These are phyloP conservation scores for Acanthiza pusilla DNA, from an alignment of 2,797 vertebrate genomes.

Conservation along the genomic window DNA sequence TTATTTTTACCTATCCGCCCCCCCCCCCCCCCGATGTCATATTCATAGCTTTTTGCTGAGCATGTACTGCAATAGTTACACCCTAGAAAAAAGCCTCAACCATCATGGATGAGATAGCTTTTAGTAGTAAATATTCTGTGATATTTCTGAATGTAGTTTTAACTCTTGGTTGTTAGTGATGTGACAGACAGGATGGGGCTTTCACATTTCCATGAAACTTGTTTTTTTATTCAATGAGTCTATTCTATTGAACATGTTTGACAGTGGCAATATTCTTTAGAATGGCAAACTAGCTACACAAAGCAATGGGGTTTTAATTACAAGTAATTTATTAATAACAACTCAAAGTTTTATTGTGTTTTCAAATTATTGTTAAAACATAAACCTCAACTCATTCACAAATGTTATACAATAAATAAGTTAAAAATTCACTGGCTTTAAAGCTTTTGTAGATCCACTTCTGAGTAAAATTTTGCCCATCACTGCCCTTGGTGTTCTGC, in stretches of 20 bases:
- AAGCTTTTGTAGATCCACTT: not conserved
- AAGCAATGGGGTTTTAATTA: not conserved
- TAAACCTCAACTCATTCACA: not conserved
- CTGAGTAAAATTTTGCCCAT: not conserved
- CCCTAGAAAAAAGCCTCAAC: not conserved
- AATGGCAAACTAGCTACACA: not conserved
- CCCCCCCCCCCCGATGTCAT: accelerated
- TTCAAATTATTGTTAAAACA: not conserved
- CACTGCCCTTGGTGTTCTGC: not conserved
- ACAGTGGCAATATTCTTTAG: not conserved
- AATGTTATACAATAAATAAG: not conserved
- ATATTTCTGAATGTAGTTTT: not conserved
- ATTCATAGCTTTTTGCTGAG: not conserved
- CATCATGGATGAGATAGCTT: not conserved
- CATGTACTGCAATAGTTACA: not conserved
- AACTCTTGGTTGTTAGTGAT: not conserved
- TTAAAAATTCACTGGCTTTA: not conserved
- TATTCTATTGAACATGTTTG: not conserved
- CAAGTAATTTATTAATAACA: not conserved
- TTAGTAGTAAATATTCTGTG: not conserved
- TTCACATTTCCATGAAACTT: not conserved
- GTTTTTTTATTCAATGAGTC: not conserved
- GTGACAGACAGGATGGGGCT: not conserved
- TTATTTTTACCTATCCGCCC: not conserved
- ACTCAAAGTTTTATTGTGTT: not conserved